Conservation (phyloP, 92 coral and sea anemone genomes). For the Zoanthus sansibaricus region DNA sequence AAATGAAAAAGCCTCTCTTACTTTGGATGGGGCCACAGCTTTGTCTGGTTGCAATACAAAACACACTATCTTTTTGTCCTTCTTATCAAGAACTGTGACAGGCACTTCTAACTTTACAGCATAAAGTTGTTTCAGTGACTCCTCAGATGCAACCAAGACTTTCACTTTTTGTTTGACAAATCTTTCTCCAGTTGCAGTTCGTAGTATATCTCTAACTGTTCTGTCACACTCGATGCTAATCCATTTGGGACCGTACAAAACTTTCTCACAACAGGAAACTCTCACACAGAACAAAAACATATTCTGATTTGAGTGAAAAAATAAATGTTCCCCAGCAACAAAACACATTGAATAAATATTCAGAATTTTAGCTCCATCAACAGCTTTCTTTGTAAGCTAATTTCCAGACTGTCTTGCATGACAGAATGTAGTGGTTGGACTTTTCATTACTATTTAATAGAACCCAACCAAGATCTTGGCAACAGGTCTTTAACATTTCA, state of each 20-base stretch:
- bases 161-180: conserved; percentile 69
- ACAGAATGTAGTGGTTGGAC: conserved; percentile 48
- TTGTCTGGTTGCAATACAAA: conserved; percentile 76
- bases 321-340: conserved; percentile 22
- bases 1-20: conserved; percentile 37
- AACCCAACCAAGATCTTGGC: conserved; percentile 18
- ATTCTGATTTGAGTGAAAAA: not conserved
- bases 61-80: conserved; percentile 81
- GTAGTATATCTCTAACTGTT: conserved; percentile 81
- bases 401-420: conserved; percentile 42
- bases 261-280: conserved; percentile 67
- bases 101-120: conserved; percentile 73
- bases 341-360: conserved; percentile 23
- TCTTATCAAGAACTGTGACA: conserved; percentile 70
- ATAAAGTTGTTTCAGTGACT: conserved; percentile 65
- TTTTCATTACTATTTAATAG: conserved; percentile 68
- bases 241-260: conserved; percentile 84
- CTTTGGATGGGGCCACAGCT: conserved; percentile 53
- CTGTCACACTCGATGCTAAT: conserved; percentile 76
- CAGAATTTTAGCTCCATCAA: conserved; percentile 12
- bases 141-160: conserved; percentile 90
- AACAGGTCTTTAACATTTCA: conserved; percentile 32
- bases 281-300: conserved; percentile 89
- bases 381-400: not conserved
- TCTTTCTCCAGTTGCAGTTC: conserved; percentile 84